Evolutionary conservation across 2,888 invertebrate genomes (phyloP), one percentile per base, ranked within the genome.

Genomic region (Metellina segmentata): DNA sequence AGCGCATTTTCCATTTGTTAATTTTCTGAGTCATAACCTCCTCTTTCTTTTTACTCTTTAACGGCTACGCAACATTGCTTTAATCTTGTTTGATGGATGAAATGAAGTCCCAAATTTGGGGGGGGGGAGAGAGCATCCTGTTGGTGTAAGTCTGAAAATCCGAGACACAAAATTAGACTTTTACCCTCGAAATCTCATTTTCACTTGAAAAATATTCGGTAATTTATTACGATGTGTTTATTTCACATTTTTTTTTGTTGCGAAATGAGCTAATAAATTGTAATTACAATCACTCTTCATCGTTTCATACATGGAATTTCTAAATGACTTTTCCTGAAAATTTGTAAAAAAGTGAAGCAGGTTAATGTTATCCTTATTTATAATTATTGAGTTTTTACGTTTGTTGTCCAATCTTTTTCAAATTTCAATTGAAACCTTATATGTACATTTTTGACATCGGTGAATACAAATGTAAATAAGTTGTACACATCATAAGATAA

Each of bases 1-100:
- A 53, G 34, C 48, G 53, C 34, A 75, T 85, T 74, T 75, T 52
- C 74, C 74, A 52, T 85, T 85, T 61, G 85, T 85, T 85, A 85
- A 75, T 53, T 85, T 85, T 53, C 52, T 61, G 85, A 75, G 74
- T 74, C 74, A 75, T 61, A 74, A 85, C 34, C 75, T 85, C 61
- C 9, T 85, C 72, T 83, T 83, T 85, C 85, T 34, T 61, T 61
- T 61, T 61, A 16, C 61, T 61, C 61, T 61, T 61, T 61, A 61
- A 61, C 61, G 61, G 61, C 61, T 61, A 61, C 61, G 61, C 61
- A 61, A 61, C 61, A 61, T 61, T 61, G 61, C 61, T 61, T 61
- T 61, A 61, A 61, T 61, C 61, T 61, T 61, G 61, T 61, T 61
- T 61, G 61, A 61, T 61, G 6, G 16, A 61, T 61, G 61, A 16